phyloP scores from a whole-genome alignment of 2,888 invertebrate genomes.

The Sarcophaga carnaria region DNA sequence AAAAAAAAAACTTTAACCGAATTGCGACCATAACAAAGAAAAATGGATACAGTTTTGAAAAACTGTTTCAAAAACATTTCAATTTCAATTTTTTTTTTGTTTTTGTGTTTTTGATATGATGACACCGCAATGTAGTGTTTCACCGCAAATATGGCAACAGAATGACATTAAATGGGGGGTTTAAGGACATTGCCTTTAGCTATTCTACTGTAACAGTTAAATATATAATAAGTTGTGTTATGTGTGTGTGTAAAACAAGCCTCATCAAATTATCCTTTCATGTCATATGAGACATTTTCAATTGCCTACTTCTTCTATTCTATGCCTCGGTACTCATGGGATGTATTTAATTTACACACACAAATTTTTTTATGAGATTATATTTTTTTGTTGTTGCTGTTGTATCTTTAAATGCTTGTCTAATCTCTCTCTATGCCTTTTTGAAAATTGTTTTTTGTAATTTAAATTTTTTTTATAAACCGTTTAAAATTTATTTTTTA shows the following conservation, averaged over 20 bases:
- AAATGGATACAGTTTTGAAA: neutral
- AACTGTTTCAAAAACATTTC: slow-evolving; percentile 45
- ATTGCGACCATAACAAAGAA: slow-evolving; percentile 9
- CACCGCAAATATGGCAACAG: slow-evolving; percentile 45
- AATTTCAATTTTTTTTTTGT: slow-evolving; percentile 30
- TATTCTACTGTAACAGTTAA: neutral
- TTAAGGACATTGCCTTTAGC: neutral
- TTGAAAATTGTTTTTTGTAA: slow-evolving; percentile 31
- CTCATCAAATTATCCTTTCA: slow-evolving; percentile 79
- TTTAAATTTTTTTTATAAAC: slow-evolving; percentile 49
- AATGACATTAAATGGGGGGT: neutral
- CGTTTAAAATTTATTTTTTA: slow-evolving; percentile 32
- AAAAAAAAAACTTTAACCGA: neutral
- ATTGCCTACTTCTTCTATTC: slow-evolving; percentile 48
- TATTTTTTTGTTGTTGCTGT: slow-evolving; percentile 65
- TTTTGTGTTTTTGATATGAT: slow-evolving; percentile 23
- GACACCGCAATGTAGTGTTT: slow-evolving; percentile 58
- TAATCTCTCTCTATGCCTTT: slow-evolving; percentile 20
- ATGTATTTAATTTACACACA: slow-evolving; percentile 78
- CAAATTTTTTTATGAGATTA: slow-evolving; percentile 77
- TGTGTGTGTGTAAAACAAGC: slow-evolving; percentile 71
- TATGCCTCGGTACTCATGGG: slow-evolving; percentile 74
- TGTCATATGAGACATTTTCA: slow-evolving; percentile 78
- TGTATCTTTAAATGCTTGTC: slow-evolving; percentile 38
- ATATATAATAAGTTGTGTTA: neutral